Evolutionary conservation across 53 echinoderm and acorn worm species (phyloP), one percentile per base, ranked within the genome.

Genomic region (Actinopyga echinites): DNA sequence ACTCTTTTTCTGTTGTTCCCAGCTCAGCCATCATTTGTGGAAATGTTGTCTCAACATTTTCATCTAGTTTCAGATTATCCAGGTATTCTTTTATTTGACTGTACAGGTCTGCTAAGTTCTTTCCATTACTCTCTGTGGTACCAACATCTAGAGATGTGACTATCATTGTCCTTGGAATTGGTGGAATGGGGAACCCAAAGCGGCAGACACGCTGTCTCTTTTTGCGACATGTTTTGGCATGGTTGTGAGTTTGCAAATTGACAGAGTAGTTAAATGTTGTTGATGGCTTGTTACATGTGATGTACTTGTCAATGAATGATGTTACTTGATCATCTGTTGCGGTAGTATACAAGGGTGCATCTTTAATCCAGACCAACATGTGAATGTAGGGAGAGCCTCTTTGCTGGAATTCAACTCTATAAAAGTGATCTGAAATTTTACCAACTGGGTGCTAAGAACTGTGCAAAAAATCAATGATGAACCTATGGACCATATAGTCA

Each of bases 141-240:
- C 57, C 24, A 45, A 43, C 75, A 19, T 25, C 43, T 5, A 64
- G 45, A 61, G 85, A 78, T 62, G 56, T 42, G 17, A 78, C 30
- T 43, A 85, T 75, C 45, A 37, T 33, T 0, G 85, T 81, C 54
- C 55, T 34, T 23, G 49, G 65, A 81, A 86, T 86, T 26, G 87
- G 80, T 67, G 87, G 87, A 19, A 65, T 30, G 24, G 87, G 87
- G 55, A 81, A 81, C 9, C 87, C 87, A 81, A 86, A 86, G 45
- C 87, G 22, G 28, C 87, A 86, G 25, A 81, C 56, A 25, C 66
- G 15, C 68, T 86, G 65, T 36, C 68, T 28, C 33, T 56, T 49
- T 68, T 86, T 86, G 4, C 69, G 30, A 33, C 87, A 86, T 45
- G 81, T 81, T 24, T 82, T 82, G 45, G 87, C 65, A 81, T 86